Evolutionary conservation across 1,140 invertebrate genomes (phyloP), one percentile per base, ranked within the genome.

Genomic region (Drosophila quadrilineata): DNA sequence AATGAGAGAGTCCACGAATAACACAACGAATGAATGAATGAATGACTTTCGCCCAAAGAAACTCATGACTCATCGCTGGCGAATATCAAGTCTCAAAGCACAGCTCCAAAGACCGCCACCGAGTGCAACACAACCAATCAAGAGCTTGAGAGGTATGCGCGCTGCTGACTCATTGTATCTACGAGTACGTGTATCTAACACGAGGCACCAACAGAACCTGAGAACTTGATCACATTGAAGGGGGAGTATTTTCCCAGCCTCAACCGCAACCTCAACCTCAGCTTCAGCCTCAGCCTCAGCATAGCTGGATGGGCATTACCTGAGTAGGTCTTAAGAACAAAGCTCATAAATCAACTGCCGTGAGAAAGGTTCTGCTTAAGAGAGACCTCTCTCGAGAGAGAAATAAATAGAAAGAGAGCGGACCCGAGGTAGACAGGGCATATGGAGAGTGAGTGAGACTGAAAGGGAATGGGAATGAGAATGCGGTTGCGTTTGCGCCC

Each of bases 41-140:
- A 28, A 54, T 52, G 60, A 70, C 69, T 72, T 72, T 72, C 69
- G 69, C 58, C 69, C 69, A 72, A n/a, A n/a, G n/a, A n/a, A n/a
- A 72, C 36, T 31, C 35, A 12, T 72, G 69, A 72, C 12, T 72
- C 69, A 71, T 52, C 64, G 22, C 8, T 17, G 29, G n/a, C 29
- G 10, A 6, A 26, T 43, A 14, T 3, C 16, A 14, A 8, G 8
- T 35, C 12, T 31, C 9, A 14, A 35, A 48, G 24, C 49, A 60
- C 41, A 59, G 24, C 43, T n/a, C n/a, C n/a, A n/a, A n/a, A n/a
- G n/a, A n/a, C n/a, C n/a, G n/a, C n/a, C n/a, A 17, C 12, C 26
- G 33, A 31, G 45, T 40, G 46, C 36, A 38, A 24, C 58, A 6
- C 45, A 49, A 49, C 38, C 22, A 16, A 40, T 21, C 21, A n/a